Percentiles rank a stretch among this genome's conserved stretches.
Conservation (phyloP, 1,140 invertebrate species). For the Drosophila orena region DNA sequence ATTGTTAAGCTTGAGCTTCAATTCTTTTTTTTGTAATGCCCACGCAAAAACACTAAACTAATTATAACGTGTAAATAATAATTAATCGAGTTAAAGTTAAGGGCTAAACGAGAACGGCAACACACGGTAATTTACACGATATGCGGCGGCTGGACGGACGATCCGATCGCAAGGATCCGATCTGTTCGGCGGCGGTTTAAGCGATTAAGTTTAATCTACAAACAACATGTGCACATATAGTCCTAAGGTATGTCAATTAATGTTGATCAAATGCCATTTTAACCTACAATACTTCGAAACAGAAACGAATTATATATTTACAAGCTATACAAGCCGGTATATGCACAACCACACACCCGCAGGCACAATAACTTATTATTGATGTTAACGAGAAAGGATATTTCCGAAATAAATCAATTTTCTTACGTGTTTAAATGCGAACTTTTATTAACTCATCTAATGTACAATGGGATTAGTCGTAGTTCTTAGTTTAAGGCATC, state of each 20-base stretch:
- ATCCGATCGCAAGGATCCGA: neutral
- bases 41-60: conserved; percentile 26
- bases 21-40: conserved; percentile 32
- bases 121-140: conserved; percentile 25
- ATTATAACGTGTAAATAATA: conserved; percentile 30
- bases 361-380: conserved; percentile 54
- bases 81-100: conserved; percentile 29
- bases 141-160: neutral
- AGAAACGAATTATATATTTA: conserved; percentile 45
- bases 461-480: too few relatives aligned
- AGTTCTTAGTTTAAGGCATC: too few relatives aligned
- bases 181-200: neutral
- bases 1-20: conserved; percentile 64
- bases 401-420: conserved; percentile 45
- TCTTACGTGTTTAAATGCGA: conserved; percentile 40
- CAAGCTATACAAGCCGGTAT: conserved; percentile 18
- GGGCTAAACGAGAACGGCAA: conserved; percentile 10
- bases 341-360: conserved; percentile 32
- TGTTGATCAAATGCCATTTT: conserved; percentile 52
- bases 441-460: neutral
- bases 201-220: conserved; percentile 26
- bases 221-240: conserved; percentile 55
- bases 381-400: conserved; percentile 35
- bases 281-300: conserved; percentile 41
- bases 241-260: conserved; percentile 58